These are phyloP conservation scores for Cyanistes caeruleus DNA, from an alignment of 2,113 vertebrate species.

Conservation along the genomic window DNA sequence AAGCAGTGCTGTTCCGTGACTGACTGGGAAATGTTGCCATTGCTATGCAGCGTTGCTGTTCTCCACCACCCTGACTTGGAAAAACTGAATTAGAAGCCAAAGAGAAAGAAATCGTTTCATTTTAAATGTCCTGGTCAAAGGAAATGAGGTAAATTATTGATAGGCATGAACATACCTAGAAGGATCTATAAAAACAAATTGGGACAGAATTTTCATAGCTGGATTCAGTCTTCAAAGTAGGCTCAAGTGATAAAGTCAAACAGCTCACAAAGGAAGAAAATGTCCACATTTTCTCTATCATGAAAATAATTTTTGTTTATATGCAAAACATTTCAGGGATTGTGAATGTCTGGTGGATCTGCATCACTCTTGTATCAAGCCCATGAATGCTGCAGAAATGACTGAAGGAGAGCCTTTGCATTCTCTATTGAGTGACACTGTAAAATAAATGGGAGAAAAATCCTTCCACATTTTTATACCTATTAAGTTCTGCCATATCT, in stretches of 20 bases:
- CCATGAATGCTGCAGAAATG: neutral
- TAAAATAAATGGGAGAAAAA: neutral
- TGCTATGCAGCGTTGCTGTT: neutral
- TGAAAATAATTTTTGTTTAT: neutral
- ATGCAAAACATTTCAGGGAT: neutral
- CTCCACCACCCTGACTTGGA: neutral
- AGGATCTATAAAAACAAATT: neutral
- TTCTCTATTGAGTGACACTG: neutral
- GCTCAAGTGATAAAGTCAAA: neutral
- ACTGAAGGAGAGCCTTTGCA: neutral
- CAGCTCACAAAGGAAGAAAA: neutral
- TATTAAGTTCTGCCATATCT: neutral
- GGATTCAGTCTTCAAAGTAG: neutral
- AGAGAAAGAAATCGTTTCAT: neutral
- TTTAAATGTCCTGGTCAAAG: neutral
- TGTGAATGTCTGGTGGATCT: too few species aligned
- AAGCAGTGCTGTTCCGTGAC: neutral
- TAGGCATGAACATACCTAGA: neutral
- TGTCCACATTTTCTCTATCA: neutral
- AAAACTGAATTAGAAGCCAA: neutral
- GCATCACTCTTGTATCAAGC: neutral
- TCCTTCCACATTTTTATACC: neutral
- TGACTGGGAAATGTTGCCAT: neutral
- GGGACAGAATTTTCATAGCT: neutral
- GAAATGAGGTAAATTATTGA: neutral